phyloP scores from a whole-genome alignment of 2,113 vertebrate species.

The Apus apus region DNA sequence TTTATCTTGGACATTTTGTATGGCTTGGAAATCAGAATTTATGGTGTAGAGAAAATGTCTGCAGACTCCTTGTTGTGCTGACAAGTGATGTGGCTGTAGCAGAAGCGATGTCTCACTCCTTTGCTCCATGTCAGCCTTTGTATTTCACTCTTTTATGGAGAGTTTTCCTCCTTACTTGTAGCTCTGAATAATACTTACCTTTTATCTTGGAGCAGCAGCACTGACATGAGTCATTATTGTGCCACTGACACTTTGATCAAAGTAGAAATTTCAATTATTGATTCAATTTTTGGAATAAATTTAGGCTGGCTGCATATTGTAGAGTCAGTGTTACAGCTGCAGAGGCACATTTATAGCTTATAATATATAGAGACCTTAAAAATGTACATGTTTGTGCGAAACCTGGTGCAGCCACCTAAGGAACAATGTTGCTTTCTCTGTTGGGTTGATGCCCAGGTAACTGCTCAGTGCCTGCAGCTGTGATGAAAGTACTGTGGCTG shows the following conservation, averaged over 20 bases:
- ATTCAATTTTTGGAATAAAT: not conserved
- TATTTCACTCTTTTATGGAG: not conserved
- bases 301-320: not conserved
- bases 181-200: not conserved
- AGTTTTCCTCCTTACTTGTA: not conserved
- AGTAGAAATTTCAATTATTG: conserved; percentile 41
- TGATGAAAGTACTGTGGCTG: not conserved
- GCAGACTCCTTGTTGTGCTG: not conserved
- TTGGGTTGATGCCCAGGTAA: not conserved
- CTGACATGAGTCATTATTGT: not conserved
- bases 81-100: not conserved
- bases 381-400: not conserved
- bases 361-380: not conserved
- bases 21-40: conserved; percentile 17
- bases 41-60: not conserved
- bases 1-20: not conserved
- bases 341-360: not conserved
- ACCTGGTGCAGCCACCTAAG: not conserved
- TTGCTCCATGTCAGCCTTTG: conserved; percentile 13
- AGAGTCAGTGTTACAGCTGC: not conserved
- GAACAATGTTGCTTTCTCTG: not conserved
- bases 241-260: conserved; percentile 38
- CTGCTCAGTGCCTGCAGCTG: not conserved
- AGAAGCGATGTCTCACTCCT: rapidly evolving
- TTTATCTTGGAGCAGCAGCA: not conserved